phyloP scores from a whole-genome alignment of 2,888 invertebrate species.

The Cryptops parisi region DNA sequence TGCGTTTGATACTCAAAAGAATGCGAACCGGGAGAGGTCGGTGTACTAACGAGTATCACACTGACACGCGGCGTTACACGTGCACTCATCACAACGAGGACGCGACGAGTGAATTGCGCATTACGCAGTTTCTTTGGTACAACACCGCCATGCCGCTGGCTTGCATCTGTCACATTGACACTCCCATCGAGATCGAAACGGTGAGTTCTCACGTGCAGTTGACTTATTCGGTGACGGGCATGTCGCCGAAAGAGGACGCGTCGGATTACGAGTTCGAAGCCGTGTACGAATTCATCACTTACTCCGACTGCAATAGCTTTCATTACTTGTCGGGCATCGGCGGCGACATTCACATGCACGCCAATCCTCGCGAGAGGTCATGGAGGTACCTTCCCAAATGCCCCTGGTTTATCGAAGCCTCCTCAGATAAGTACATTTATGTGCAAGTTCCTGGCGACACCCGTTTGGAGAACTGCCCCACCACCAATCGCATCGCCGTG shows the following conservation, averaged over 20 bases:
- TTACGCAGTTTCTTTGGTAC: slow-evolving; percentile 31
- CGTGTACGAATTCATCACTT: slow-evolving; percentile 59
- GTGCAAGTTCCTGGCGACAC: slow-evolving; percentile 21
- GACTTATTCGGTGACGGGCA: slow-evolving; percentile 55
- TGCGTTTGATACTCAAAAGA: slow-evolving; percentile 48
- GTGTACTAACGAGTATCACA: slow-evolving; percentile 51
- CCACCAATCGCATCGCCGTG: slow-evolving; percentile 53
- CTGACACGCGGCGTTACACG: slow-evolving; percentile 54
- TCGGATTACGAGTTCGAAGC: slow-evolving; percentile 65
- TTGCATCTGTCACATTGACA: slow-evolving; percentile 36
- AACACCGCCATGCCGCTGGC: slow-evolving; percentile 48
- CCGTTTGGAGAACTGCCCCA: slow-evolving; percentile 41
- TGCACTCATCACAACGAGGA: slow-evolving; percentile 29
- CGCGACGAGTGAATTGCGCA: slow-evolving; percentile 16
- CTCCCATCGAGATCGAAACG: slow-evolving; percentile 48
- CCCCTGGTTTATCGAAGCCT: slow-evolving; percentile 24
- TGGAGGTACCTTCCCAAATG: slow-evolving; percentile 16
- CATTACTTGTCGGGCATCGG: slow-evolving; percentile 49
- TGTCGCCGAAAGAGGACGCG: slow-evolving; percentile 69
- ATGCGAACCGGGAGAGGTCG: slow-evolving; percentile 47
- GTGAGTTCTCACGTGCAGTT: slow-evolving; percentile 57
- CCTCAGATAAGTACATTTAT: slow-evolving; percentile 22
- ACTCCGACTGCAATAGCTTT: slow-evolving; percentile 51
- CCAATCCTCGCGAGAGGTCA: slow-evolving; percentile 43
- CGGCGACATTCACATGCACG: slow-evolving; percentile 53